Evolutionary conservation across 1,140 invertebrate species (phyloP), one percentile per base, ranked within the genome.

Genomic region (Macrosteles quadrilineatus): DNA sequence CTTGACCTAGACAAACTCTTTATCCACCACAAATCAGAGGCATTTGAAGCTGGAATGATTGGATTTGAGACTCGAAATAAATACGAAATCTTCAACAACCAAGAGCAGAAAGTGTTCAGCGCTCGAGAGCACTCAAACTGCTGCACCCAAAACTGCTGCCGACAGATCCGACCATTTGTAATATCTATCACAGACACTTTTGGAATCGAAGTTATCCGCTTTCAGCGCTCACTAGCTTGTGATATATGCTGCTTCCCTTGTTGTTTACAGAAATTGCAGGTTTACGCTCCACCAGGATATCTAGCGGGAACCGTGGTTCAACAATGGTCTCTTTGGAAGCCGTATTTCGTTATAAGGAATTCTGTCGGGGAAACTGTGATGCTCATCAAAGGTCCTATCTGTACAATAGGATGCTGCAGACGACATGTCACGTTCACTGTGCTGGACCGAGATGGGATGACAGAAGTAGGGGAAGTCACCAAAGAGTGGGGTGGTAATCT

Each of bases 21-120:
- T 68, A 86, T 97, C 55, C 90, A 96, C 76, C 94, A 96, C 80
- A 93, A 95, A 83, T 86, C 93, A 6, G 93, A 96, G 78, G 73
- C 92, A 6, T 76, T 95, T 23, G 93, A 97, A 87, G 88, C 88
- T n/a, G n/a, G n/a, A n/a, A 87, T 93, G 73, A 88, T 87, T 69
- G 92, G 92, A 14, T 95, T 91, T 82, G 93, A 96, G 81, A 94
- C 91, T 19, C 90, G 91, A 75, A 96, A 96, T 77, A 95, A 94
- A 81, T 95, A 92, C 80, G 87, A 87, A 4, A 83, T 95, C 21
- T 91, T 90, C 80, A 95, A 90, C 78, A 86, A 83, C 67, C 74
- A 86, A 43, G 88, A 93, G 0, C 91, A 95, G 79, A 92, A 91
- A 77, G 85, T 97, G 0, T 97, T 90, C 78, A 90, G 87, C 77